Evolutionary conservation across 2,797 vertebrate species (phyloP), one percentile per base, ranked within the genome.

Genomic region (Channallabes apus): DNA sequence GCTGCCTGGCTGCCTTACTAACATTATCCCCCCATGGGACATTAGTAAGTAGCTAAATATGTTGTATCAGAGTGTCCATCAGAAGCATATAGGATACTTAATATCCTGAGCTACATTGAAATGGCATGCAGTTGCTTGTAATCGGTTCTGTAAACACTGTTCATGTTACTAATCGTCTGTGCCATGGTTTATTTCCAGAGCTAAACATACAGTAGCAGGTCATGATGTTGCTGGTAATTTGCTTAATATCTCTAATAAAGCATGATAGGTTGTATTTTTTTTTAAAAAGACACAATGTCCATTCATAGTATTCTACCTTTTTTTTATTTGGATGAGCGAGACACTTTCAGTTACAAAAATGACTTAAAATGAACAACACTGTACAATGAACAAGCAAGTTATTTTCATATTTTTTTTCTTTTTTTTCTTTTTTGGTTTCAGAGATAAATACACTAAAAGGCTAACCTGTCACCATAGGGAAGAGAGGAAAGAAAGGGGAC

Each of bases 291-390:
- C 41, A 72, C 56, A 14, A 11, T 46, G 22, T 20, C 14, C 29
- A 2, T 65, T 59, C 15, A 64, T 73, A 58, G 76, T 86, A 87
- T 87, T 95, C 92, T 96, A 92, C 93, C 93, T 92, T 95, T 95
- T 91, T 95, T 91, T 96, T 95, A 95, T 95, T 95, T 93, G 92
- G 94, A 95, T 95, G 94, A 95, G 95, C 95, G 93, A 95, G 95
- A 96, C 95, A 96, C 95, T 93, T 95, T 95, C 93, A 96, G 95
- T 95, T 96, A 96, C 95, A 96, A 96, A 96, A 96, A 96, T 94
- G 94, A 95, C 94, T 95, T 96, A 93, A 96, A 95, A 95, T 95
- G 93, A 96, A 95, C 94, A 95, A 95, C 95, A 96, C 94, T 95
- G 94, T 95, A 96, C 95, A 96, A 94, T 95, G 94, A 94, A 95